Percentiles rank a stretch among this genome's conserved stretches.
Conservation (phyloP, 2,888 invertebrate genomes). For the Dioctria rufipes region DNA sequence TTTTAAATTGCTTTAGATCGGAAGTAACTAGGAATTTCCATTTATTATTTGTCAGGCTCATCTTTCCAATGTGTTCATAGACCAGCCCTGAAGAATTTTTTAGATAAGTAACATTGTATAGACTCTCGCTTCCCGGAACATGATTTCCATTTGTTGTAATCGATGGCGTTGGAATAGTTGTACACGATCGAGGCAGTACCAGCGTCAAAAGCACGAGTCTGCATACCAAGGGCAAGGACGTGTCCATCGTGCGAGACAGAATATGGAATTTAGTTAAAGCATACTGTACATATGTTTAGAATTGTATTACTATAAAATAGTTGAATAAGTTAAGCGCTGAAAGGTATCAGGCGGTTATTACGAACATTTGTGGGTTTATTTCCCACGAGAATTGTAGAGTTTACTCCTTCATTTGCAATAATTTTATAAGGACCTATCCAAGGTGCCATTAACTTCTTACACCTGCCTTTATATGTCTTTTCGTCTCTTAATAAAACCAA, state of each 20-base stretch:
- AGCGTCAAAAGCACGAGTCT: no score
- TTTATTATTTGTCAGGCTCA: neutral
- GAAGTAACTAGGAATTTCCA: constrained; percentile 10
- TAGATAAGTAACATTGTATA: no score
- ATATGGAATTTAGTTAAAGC: no score
- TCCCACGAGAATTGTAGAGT: neutral
- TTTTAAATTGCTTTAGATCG: neutral
- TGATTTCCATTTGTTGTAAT: no score
- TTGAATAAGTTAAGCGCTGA: neutral
- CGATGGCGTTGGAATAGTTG: no score
- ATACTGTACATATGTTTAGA: neutral
- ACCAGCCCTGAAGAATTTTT: no score
- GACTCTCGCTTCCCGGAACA: no score
- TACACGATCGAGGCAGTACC: no score
- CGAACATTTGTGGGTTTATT: neutral
- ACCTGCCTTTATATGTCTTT: neutral
- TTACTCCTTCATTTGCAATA: neutral
- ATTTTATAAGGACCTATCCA: neutral
- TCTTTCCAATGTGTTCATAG: neutral
- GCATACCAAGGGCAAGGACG: no score
- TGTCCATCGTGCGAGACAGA: no score
- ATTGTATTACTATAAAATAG: neutral
- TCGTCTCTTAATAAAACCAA: no score
- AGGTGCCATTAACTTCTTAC: neutral
- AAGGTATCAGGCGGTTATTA: neutral